A percentile compares a stretch with the other conserved stretches of the same genome.
Conservation (phyloP, 2,888 invertebrate genomes). For the Malacosoma neustria region DNA sequence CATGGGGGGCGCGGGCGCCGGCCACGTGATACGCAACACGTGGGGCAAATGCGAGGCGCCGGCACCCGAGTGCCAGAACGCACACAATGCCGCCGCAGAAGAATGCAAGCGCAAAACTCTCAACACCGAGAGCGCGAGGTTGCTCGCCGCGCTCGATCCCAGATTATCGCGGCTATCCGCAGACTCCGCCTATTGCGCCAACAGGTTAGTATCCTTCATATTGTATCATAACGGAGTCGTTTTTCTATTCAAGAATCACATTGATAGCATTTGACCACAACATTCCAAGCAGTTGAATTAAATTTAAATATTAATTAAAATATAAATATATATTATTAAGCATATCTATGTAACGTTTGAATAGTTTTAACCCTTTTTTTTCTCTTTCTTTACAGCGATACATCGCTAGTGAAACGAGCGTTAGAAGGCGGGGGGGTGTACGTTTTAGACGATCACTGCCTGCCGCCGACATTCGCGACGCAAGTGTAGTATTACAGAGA, state of each 20-base stretch:
- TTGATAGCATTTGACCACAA: too few relatives aligned
- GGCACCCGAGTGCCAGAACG: conserved; percentile 69
- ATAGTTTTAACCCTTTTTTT: conserved; percentile 6
- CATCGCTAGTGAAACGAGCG: conserved; percentile 81
- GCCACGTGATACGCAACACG: conserved; percentile 89
- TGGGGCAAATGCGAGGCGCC: conserved; percentile 90
- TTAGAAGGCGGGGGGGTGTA: conserved; percentile 79
- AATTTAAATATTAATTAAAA: too few relatives aligned
- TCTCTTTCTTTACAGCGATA: conserved; percentile 75
- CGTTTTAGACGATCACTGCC: conserved; percentile 85
- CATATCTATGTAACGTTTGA: not conserved
- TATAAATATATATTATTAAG: too few relatives aligned
- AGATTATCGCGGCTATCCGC: conserved; percentile 55
- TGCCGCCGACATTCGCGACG: conserved; percentile 83
- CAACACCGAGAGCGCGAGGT: conserved; percentile 81
- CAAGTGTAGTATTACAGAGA: conserved; percentile 78
- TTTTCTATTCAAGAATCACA: too few relatives aligned
- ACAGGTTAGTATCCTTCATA: conserved; percentile 46
- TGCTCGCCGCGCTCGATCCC: conserved; percentile 64
- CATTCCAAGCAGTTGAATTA: too few relatives aligned
- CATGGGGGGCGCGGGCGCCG: conserved; percentile 85
- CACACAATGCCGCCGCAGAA: conserved; percentile 72
- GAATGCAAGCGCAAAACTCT: conserved; percentile 88
- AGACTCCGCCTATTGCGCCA: conserved; percentile 65
- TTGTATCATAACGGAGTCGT: conserved; percentile 2